Evolutionary conservation across 2,113 vertebrate genomes (phyloP), one percentile per base, ranked within the genome.

Genomic region (Suricata suricatta): DNA sequence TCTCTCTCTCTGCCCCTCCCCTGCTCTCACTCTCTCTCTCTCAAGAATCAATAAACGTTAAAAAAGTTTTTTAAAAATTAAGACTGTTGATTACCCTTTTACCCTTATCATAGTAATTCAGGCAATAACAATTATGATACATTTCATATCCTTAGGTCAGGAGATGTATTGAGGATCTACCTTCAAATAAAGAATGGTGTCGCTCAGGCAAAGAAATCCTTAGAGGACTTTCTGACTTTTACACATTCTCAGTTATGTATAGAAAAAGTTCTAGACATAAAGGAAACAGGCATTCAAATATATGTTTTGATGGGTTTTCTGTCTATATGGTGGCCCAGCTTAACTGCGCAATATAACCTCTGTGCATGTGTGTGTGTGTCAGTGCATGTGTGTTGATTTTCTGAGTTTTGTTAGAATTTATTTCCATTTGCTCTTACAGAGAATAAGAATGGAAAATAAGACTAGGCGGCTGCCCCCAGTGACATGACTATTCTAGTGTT

Each of bases 381-480:
- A 60, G 15, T 57, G 12, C 6, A 80, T 74, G n/a, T 71, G 31
- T 90, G 35, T 81, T 91, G 12, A 35, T 88, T 93, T 95, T 95
- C 52, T n/a, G 25, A 93, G 57, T 69, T 94, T 91, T 64, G 4
- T 60, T 74, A 68, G 41, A 85, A 85, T 92, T 89, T 89, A 82
- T 93, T 95, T 66, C 31, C 50, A 0, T 95, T 96, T 69, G 2
- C 10, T 85, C 52, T 76, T 93, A 77, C 6, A 68, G 74, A 82
- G 27, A 86, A 57, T 88, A 90, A 97, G 97, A 97, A 94, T 74
- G 89, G 38, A 97, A 82, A 97, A 74, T n/a, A 38, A 81, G 90
- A 90, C 50, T 93, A 88, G 66, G n/a, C 29, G 92, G 76, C 66
- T 97, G 50, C 23, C 19, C 90, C 71, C 0, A 60, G 27, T 88